Conservation (phyloP, 2,113 vertebrate species). For the Poeciliopsis prolifica region DNA sequence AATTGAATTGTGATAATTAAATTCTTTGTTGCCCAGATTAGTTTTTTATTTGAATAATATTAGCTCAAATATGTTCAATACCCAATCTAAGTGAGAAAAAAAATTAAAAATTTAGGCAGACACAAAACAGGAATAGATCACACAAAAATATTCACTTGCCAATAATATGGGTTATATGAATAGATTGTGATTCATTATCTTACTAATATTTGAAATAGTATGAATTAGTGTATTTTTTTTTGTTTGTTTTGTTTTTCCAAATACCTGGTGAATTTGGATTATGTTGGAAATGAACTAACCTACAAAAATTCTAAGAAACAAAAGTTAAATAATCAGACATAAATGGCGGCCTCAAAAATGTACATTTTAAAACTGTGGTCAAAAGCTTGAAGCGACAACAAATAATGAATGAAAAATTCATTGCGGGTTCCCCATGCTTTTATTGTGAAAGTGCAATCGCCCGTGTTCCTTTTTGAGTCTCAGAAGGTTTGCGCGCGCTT, state of each 20-base stretch:
- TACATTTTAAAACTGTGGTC: neutral
- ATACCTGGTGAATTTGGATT: neutral
- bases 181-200: too few species aligned
- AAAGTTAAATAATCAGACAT: neutral
- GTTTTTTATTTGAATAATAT: too few species aligned
- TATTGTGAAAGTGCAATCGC: constrained; percentile 41
- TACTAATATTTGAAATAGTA: too few species aligned
- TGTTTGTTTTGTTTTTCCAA: neutral
- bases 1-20: too few species aligned
- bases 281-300: neutral
- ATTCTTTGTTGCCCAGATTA: too few species aligned
- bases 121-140: too few species aligned
- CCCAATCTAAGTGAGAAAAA: too few species aligned
- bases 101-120: too few species aligned
- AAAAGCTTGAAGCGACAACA: neutral
- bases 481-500: accelerated
- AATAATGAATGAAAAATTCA: neutral
- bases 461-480: neutral
- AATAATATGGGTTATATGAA: too few species aligned
- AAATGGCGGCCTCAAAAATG: neutral
- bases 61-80: too few species aligned
- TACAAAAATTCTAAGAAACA: neutral
- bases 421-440: neutral
- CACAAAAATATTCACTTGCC: too few species aligned
- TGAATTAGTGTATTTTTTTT: too few species aligned